Percentiles rank a stretch among this genome's conserved stretches.
These are phyloP conservation scores for Tupaia tana DNA, from an alignment of 2,113 vertebrate genomes.

Conservation along the genomic window DNA sequence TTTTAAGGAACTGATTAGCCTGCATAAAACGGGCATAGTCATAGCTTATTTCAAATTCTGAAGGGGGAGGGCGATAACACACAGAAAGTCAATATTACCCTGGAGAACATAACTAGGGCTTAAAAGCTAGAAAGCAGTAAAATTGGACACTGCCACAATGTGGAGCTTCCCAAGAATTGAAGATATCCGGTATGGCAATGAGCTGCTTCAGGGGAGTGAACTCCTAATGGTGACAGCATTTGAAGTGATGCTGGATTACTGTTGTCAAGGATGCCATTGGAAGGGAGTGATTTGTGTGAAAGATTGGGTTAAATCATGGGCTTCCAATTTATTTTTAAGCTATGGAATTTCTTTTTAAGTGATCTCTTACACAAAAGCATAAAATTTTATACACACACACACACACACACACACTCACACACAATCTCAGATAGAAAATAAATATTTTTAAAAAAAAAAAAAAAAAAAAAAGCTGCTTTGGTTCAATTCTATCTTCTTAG, in stretches of 20 bases:
- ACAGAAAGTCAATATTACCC: background rate
- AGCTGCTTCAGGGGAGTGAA: background rate
- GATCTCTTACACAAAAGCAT: conserved; percentile 6
- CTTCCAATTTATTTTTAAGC: conserved; percentile 17
- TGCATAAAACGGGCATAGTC: background rate
- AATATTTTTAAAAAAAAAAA: background rate
- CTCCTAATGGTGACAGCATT: background rate
- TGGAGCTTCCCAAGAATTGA: background rate
- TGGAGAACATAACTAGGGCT: background rate
- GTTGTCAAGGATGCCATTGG: background rate
- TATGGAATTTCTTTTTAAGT: background rate
- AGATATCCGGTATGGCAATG: background rate
- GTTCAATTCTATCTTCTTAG: background rate
- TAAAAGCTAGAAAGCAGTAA: background rate
- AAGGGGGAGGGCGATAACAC: background rate
- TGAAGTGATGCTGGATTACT: background rate
- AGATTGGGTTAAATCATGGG: background rate
- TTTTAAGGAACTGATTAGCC: background rate
- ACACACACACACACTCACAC: background rate
- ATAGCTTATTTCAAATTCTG: background rate
- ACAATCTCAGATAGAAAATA: background rate
- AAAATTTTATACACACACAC: background rate
- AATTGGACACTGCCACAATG: background rate
- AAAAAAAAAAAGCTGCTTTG: background rate
- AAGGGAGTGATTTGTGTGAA: background rate